These are phyloP conservation scores for Meriones psammophilus DNA, from an alignment of 2,797 vertebrate species.

Conservation along the genomic window DNA sequence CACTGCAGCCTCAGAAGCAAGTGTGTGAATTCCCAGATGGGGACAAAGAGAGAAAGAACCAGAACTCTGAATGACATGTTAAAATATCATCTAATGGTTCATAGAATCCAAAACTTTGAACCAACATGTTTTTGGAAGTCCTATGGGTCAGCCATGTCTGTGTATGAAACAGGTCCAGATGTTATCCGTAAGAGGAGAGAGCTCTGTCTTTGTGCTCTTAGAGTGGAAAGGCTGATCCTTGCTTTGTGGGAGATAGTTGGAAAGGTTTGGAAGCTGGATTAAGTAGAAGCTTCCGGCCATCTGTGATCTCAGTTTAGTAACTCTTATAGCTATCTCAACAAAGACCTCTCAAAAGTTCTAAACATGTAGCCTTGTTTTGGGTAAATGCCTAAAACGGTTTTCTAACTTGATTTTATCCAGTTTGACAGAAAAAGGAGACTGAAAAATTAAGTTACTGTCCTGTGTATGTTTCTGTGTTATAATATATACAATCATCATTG, in stretches of 20 bases:
- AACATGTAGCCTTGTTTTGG: neutral
- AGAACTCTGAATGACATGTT: neutral
- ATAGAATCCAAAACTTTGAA: constrained; percentile 10
- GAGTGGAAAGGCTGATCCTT: neutral
- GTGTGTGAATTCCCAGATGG: neutral
- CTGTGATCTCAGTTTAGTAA: constrained; percentile 24
- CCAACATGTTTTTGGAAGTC: neutral
- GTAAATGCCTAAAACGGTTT: neutral
- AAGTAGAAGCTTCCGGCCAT: constrained; percentile 48
- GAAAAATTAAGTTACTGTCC: neutral
- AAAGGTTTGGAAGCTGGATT: constrained; percentile 15
- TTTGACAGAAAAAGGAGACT: constrained; percentile 46
- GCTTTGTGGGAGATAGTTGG: neutral
- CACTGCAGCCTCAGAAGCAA: neutral
- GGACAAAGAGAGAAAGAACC: neutral
- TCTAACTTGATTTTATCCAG: constrained; percentile 44
- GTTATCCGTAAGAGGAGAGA: neutral
- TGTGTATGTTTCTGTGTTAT: neutral
- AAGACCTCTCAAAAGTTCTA: constrained; percentile 12
- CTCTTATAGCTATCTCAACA: neutral
- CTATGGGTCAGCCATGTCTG: neutral
- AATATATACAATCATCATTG: constrained; percentile 9
- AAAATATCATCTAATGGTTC: neutral
- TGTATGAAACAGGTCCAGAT: constrained; percentile 1
- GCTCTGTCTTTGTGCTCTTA: neutral